Percentiles rank a stretch among this genome's conserved stretches.
Evolutionary conservation across 2,888 invertebrate genomes (phyloP).

Genomic region (Lepidochrysops patricia): DNA sequence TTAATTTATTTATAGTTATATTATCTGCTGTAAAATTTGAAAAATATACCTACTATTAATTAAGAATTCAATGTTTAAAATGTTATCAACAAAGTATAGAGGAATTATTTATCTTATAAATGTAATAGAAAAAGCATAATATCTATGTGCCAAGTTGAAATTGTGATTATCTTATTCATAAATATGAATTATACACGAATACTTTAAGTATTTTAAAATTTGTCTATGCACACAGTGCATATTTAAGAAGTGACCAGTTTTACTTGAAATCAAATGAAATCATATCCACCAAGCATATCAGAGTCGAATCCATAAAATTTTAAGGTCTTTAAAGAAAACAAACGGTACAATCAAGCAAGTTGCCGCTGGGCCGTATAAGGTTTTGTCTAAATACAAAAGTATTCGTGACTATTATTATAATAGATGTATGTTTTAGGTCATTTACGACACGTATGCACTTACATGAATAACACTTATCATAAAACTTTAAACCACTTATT

Average conservation of each 20-base stretch:
- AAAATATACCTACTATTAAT: no score
- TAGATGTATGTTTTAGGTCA: not conserved
- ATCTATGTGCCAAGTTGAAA: constrained; percentile 4
- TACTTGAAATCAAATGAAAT: not conserved
- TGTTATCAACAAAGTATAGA: no score
- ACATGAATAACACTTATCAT: no score
- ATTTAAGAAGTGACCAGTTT: not conserved
- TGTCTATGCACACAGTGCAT: not conserved
- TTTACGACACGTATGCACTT: not conserved
- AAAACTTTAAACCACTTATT: no score
- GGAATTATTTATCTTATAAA: not conserved
- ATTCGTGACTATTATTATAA: not conserved
- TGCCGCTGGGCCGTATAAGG: no score
- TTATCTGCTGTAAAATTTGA: no score
- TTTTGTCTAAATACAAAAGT: not conserved
- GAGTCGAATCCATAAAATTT: no score
- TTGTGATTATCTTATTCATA: not conserved
- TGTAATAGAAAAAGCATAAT: not conserved
- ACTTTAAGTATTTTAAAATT: constrained; percentile 6
- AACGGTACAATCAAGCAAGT: no score
- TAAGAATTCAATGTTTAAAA: no score
- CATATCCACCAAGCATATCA: not conserved
- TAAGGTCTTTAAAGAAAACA: no score
- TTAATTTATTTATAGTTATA: no score
- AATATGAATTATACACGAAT: not conserved